These are phyloP conservation scores for Anniella stebbinsi DNA, from an alignment of 2,797 vertebrate genomes.

Conservation along the genomic window DNA sequence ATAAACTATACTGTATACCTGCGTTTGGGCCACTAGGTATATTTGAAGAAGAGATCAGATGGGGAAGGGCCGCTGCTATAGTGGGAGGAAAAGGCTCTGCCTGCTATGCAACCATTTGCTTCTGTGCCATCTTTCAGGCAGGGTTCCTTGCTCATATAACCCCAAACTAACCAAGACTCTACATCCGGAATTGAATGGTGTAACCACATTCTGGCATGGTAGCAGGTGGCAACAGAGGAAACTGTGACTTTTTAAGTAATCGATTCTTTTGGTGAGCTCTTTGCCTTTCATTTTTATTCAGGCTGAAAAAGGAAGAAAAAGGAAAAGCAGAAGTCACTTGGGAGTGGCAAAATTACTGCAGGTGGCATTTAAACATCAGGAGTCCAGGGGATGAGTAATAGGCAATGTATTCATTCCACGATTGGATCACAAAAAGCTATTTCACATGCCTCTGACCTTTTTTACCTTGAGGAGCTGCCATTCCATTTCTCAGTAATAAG, in stretches of 20 bases:
- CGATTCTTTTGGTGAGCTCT: slow-evolving; percentile 29
- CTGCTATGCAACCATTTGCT: background rate
- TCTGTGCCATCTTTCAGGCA: background rate
- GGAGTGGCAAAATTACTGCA: slow-evolving; percentile 40
- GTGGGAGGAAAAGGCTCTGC: background rate
- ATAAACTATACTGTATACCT: no score
- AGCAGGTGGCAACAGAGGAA: slow-evolving; percentile 25
- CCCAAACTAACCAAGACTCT: background rate
- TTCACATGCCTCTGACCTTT: slow-evolving; percentile 54
- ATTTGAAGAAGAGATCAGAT: background rate
- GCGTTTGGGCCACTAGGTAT: no score
- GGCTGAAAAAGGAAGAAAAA: slow-evolving; percentile 29
- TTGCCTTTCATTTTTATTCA: slow-evolving; percentile 58
- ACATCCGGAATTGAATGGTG: background rate
- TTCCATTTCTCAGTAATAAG: slow-evolving; percentile 61
- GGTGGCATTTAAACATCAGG: slow-evolving; percentile 61
- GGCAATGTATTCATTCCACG: slow-evolving; percentile 11
- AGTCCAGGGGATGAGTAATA: slow-evolving; percentile 49
- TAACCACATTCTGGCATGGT: background rate
- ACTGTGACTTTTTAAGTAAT: slow-evolving; percentile 53
- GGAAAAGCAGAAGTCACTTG: slow-evolving; percentile 32
- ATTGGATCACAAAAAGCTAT: slow-evolving; percentile 45
- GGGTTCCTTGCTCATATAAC: no score
- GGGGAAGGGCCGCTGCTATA: background rate
- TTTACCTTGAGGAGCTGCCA: slow-evolving; percentile 39